Evolutionary conservation across 2,888 invertebrate genomes (phyloP).

Genomic region (Lycocerus yunnanus): DNA sequence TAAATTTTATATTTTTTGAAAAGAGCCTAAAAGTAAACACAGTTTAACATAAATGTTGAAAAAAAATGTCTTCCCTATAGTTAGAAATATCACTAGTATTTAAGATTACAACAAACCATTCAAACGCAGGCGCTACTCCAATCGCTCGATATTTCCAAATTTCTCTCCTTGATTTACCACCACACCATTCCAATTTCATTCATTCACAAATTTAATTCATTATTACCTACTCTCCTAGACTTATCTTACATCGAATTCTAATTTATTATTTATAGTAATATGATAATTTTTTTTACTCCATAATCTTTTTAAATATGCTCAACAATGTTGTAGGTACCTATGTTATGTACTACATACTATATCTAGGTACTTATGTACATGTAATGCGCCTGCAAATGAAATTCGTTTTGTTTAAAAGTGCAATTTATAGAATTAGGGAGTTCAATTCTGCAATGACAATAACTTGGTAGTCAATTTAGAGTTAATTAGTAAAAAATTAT

Average conservation of each 20-base stretch:
- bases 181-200: background rate
- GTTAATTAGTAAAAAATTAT: slow-evolving; percentile 26
- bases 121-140: slow-evolving; percentile 26
- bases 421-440: slow-evolving; percentile 36
- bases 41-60: slow-evolving; percentile 33
- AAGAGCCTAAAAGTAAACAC: slow-evolving; percentile 28
- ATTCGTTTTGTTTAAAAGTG: slow-evolving; percentile 33
- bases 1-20: slow-evolving; percentile 13
- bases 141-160: slow-evolving; percentile 31
- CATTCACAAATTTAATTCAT: slow-evolving; percentile 5
- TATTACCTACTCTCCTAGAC: background rate
- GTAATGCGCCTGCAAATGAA: slow-evolving; percentile 16
- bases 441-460: slow-evolving; percentile 42
- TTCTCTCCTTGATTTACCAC: slow-evolving; percentile 14
- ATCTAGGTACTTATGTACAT: no score
- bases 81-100: slow-evolving; percentile 31
- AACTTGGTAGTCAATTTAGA: slow-evolving; percentile 42
- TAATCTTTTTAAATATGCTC: no score
- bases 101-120: slow-evolving; percentile 30
- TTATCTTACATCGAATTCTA: background rate
- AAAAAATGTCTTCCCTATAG: slow-evolving; percentile 32
- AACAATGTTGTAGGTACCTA: no score
- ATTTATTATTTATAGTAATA: no score
- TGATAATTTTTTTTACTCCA: no score
- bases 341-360: no score